These are phyloP conservation scores for Operophtera brumata DNA, from an alignment of 2,888 invertebrate genomes.

Conservation along the genomic window DNA sequence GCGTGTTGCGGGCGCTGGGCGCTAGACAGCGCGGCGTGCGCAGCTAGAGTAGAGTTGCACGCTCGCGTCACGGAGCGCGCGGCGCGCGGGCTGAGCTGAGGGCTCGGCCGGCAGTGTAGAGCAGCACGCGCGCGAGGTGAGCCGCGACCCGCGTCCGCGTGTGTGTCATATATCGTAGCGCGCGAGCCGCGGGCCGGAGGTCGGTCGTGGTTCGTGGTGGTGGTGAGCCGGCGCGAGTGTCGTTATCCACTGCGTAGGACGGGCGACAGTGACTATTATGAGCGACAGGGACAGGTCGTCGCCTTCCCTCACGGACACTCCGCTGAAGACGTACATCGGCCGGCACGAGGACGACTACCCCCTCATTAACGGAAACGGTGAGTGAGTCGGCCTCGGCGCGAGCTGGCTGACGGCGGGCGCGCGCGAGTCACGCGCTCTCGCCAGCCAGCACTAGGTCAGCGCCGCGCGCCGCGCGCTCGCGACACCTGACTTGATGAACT, in stretches of 20 bases:
- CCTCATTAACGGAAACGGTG: constrained; percentile 88
- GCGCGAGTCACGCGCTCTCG: constrained; percentile 43
- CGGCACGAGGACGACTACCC: constrained; percentile 91
- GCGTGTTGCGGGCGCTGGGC: not conserved
- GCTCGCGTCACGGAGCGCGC: not conserved
- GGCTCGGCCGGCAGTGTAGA: constrained; percentile 21
- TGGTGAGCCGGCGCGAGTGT: constrained; percentile 71
- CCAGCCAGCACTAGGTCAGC: constrained; percentile 44
- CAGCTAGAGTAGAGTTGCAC: not conserved
- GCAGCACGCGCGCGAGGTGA: constrained; percentile 34
- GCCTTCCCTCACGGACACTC: constrained; percentile 93
- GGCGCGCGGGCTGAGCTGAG: not conserved
- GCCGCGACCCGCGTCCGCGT: constrained; percentile 43
- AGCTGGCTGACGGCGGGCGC: not conserved
- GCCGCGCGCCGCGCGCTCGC: constrained; percentile 30
- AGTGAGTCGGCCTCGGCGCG: constrained; percentile 49
- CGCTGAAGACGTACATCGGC: constrained; percentile 91
- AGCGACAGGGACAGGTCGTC: constrained; percentile 94
- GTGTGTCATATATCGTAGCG: constrained; percentile 71
- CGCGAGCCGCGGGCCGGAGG: constrained; percentile 80
- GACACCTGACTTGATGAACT: constrained; percentile 32
- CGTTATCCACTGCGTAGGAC: constrained; percentile 52
- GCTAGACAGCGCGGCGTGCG: not conserved
- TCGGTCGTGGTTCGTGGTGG: constrained; percentile 75
- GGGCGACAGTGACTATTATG: constrained; percentile 85